These are phyloP conservation scores for Himalopsyche japonica DNA, from an alignment of 2,888 invertebrate species.

Conservation along the genomic window DNA sequence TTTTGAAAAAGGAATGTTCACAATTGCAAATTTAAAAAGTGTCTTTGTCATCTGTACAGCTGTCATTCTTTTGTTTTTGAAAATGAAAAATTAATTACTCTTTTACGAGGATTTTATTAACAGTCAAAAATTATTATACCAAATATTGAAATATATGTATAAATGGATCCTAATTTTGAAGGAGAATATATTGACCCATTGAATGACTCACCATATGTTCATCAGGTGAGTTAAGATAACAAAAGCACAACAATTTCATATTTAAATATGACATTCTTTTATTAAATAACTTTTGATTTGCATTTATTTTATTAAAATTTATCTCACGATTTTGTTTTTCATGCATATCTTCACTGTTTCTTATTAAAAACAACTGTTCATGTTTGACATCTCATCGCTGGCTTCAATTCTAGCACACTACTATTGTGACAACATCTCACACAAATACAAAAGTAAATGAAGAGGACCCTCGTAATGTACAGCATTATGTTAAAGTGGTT, in stretches of 20 bases:
- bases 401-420: background rate
- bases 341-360: background rate
- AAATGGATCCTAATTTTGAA: background rate
- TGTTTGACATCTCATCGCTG: background rate
- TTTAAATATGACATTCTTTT: background rate
- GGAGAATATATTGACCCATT: background rate
- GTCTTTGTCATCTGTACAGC: background rate
- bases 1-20: no score
- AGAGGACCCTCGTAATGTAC: slow-evolving; percentile 61
- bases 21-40: background rate
- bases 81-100: background rate
- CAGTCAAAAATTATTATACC: background rate
- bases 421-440: background rate
- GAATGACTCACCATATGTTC: background rate
- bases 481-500: slow-evolving; percentile 70
- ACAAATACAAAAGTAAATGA: slow-evolving; percentile 54
- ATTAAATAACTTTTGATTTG: background rate
- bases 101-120: background rate
- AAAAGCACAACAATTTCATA: background rate
- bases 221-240: background rate
- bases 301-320: background rate
- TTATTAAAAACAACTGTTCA: background rate
- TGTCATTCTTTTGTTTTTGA: background rate
- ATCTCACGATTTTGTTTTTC: background rate
- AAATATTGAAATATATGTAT: background rate